phyloP scores from a whole-genome alignment of 2,888 invertebrate genomes.

The Electrophaes corylata region DNA sequence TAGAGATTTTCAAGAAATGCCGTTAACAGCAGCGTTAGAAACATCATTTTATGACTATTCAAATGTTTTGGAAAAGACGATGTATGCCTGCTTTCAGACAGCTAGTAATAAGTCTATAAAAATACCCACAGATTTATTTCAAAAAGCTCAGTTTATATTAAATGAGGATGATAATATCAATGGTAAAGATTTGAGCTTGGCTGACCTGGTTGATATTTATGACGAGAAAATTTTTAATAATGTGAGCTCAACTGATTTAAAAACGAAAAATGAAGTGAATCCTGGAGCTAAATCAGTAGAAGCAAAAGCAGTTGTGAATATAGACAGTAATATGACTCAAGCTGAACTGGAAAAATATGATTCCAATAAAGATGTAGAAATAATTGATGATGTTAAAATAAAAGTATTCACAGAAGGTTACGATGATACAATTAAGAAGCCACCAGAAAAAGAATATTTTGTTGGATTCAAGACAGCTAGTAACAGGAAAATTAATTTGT shows the following conservation, averaged over 20 bases:
- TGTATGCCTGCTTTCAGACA: conserved; percentile 76
- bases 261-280: conserved; percentile 2
- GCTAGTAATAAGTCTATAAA: conserved; percentile 73
- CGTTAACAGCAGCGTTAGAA: conserved; percentile 67
- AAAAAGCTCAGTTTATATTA: conserved; percentile 63
- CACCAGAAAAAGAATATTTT: conserved; percentile 29
- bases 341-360: not conserved
- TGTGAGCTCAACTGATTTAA: conserved; percentile 3
- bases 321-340: not conserved
- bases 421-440: not conserved
- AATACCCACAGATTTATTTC: conserved; percentile 60
- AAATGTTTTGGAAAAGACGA: conserved; percentile 59
- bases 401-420: not conserved
- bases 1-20: conserved; percentile 55
- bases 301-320: not conserved
- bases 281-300: not conserved
- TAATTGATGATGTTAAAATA: not conserved
- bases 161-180: conserved; percentile 40
- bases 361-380: not conserved
- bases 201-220: conserved; percentile 53
- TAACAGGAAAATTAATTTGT: conserved; percentile 54
- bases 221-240: conserved; percentile 33
- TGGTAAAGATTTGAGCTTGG: conserved; percentile 45
- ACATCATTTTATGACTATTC: conserved; percentile 58
- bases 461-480: conserved; percentile 64